Evolutionary conservation across 2,888 invertebrate genomes (phyloP), one percentile per base, ranked within the genome.

Genomic region (Fragum fragum): DNA sequence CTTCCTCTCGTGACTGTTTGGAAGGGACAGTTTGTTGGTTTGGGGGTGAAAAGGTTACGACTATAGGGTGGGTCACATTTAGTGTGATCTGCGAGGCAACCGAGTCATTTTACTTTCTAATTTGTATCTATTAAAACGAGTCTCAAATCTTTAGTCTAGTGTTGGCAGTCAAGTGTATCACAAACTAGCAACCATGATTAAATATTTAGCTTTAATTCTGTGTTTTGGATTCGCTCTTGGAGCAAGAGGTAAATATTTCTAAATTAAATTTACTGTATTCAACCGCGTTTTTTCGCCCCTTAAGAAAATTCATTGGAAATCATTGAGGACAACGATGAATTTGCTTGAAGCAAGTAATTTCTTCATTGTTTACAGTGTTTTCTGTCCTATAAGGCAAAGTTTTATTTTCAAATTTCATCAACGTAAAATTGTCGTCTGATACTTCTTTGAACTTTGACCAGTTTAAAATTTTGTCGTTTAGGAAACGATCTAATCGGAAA

Each of bases 111-210:
- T 18, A 18, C 16, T 47, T 14, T 47, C 2, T 9, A 3, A 47
- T n/a, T n/a, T 47, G 47, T 9, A 47, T 18, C 47, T 47, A 18
- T 18, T 47, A 47, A 47, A 47, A 18, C 7, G 47, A 47, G 2
- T 47, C n/a, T 18, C 47, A 47, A 18, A 18, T 18, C 3, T 14
- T 5, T 16, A 3, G 47, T 47, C 3, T 14, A n/a, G 47, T 47
- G 47, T 47, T 36, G 32, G 32, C 32, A 36, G 9, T 18, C 14
- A 47, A 14, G 14, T n/a, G n/a, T 47, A 9, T 5, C 16, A 18
- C 2, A 28, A 61, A n/a, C n/a, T 21, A 32, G 21, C 42, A 39
- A 66, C 21, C 18, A 66, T 66, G 66, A 66, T 66, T 23, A 66
- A 32, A 66, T 66, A 39, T 26, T 9, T 66, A 36, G 26, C 42